Evolutionary conservation across 53 echinoderm and acorn worm genomes (phyloP).

Genomic region (Actinopyga echinites): DNA sequence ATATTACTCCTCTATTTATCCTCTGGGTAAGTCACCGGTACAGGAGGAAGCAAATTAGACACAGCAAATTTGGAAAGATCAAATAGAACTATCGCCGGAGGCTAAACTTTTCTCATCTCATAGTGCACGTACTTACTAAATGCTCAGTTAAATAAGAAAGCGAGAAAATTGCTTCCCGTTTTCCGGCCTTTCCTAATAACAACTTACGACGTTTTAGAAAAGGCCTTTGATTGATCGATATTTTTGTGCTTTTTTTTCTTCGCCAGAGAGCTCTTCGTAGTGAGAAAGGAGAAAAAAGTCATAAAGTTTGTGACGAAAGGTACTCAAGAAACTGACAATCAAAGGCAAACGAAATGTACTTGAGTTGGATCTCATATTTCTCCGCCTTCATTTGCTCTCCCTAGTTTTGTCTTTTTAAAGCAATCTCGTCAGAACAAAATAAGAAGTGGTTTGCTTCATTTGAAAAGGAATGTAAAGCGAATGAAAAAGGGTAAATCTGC

Average conservation of each 20-base stretch:
- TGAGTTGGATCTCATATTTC: conserved; percentile 40
- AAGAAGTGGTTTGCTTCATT: conserved; percentile 35
- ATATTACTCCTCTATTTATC: conserved; percentile 11
- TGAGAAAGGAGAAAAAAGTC: conserved; percentile 25
- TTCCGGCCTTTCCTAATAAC: conserved; percentile 41
- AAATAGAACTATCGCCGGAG: conserved; percentile 18
- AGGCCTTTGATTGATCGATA: conserved; percentile 47
- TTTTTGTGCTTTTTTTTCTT: conserved; percentile 18
- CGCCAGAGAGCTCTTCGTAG: conserved; percentile 13
- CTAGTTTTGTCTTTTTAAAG: conserved; percentile 19
- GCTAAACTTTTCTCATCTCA: conserved; percentile 18
- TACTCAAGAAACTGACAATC: conserved; percentile 45
- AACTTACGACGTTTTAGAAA: conserved; percentile 28
- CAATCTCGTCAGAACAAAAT: conserved; percentile 1
- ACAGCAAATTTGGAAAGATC: neutral
- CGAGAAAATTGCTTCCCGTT: conserved; percentile 41
- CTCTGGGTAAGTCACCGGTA: conserved; percentile 27
- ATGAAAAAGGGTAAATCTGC: conserved; percentile 26
- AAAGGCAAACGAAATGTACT: conserved; percentile 45
- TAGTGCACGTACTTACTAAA: conserved; percentile 36
- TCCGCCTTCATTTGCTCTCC: conserved; percentile 38
- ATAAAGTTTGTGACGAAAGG: conserved; percentile 47
- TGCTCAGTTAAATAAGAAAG: conserved; percentile 33
- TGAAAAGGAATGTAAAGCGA: neutral
- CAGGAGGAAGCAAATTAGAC: neutral